A percentile compares a stretch with the other conserved stretches of the same genome.
Evolutionary conservation across 2,888 invertebrate species (phyloP).

Genomic region (Rotaria sp.): DNA sequence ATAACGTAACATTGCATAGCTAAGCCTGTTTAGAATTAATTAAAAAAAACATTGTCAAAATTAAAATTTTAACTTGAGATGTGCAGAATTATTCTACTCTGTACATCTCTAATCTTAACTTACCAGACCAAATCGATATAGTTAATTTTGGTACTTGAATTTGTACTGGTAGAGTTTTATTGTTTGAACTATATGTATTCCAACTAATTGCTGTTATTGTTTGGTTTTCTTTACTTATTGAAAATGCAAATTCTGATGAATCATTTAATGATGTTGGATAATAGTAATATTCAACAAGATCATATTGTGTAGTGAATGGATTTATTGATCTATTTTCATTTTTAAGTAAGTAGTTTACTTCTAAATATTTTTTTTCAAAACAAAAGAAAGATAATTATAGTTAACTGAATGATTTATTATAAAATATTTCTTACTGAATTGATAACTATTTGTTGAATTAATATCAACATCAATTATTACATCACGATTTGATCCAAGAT

Average conservation of each 20-base stretch:
- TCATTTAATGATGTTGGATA: background rate
- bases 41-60: no score
- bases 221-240: background rate
- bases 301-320: background rate
- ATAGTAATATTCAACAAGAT: background rate
- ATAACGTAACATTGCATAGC: background rate
- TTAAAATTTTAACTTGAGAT: no score
- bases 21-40: background rate
- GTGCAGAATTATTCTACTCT: no score
- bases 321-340: background rate
- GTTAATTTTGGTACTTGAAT: conserved; percentile 5
- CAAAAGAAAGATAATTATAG: background rate
- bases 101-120: no score
- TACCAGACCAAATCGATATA: background rate
- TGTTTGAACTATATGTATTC: background rate
- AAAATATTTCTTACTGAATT: background rate
- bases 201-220: background rate
- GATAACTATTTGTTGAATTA: background rate
- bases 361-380: background rate
- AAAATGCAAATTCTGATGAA: background rate
- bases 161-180: background rate
- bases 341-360: background rate
- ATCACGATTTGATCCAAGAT: background rate
- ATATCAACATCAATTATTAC: background rate
- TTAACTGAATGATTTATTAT: no score